phyloP scores from a whole-genome alignment of 1,140 invertebrate genomes.

The Laupala kohalensis region DNA sequence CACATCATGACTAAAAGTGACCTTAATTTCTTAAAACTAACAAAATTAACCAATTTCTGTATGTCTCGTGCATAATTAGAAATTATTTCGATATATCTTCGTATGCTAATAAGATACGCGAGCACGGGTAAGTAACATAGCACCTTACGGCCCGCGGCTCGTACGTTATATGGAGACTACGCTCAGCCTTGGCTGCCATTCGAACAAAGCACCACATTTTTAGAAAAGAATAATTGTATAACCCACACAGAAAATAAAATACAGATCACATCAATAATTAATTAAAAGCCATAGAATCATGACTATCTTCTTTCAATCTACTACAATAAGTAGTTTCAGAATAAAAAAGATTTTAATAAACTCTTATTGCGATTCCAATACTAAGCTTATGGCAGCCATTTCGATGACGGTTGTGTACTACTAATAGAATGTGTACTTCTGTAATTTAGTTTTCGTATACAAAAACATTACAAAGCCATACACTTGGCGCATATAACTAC shows the following conservation, averaged over 20 bases:
- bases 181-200: conserved; percentile 13
- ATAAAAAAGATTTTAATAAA: conserved; percentile 1
- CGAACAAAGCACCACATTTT: conserved; percentile 1
- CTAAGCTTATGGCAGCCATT: conserved; percentile 29
- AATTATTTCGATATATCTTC: background rate
- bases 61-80: background rate
- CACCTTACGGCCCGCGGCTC: background rate
- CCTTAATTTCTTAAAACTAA: conserved; percentile 5
- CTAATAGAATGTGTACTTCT: conserved; percentile 10
- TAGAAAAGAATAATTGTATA: background rate
- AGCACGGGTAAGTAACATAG: background rate
- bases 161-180: conserved; percentile 10
- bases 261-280: background rate
- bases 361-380: conserved; percentile 12
- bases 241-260: background rate
- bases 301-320: background rate
- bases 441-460: conserved; percentile 14
- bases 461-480: conserved; percentile 10
- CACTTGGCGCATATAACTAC: conserved; percentile 5
- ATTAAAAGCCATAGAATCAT: background rate
- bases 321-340: conserved; percentile 3
- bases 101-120: background rate
- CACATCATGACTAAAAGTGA: conserved; percentile 16
- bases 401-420: conserved; percentile 27
- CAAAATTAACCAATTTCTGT: background rate